These are phyloP conservation scores for Clunio marinus DNA, from an alignment of 2,888 invertebrate genomes.

Conservation along the genomic window DNA sequence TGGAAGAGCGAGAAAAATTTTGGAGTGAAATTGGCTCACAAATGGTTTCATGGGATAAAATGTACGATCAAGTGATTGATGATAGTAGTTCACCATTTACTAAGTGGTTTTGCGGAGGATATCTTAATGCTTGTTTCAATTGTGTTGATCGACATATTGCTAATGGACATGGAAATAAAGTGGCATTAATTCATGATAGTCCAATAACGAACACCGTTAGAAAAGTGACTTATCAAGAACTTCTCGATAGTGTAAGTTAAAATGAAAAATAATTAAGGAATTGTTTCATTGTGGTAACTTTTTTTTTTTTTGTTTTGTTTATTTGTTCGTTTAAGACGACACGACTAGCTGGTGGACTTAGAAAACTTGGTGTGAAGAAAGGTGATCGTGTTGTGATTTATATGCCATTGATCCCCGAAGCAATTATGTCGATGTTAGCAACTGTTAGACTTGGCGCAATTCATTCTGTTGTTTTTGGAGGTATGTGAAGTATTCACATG, in stretches of 20 bases:
- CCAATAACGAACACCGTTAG: conserved; percentile 74
- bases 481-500: conserved; percentile 54
- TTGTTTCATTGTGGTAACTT: too few species aligned
- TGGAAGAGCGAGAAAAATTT: conserved; percentile 76
- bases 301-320: too few species aligned
- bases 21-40: conserved; percentile 74
- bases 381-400: conserved; percentile 88
- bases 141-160: conserved; percentile 85
- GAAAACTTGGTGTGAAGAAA: conserved; percentile 68
- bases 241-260: conserved; percentile 66
- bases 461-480: conserved; percentile 94
- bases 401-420: conserved; percentile 92
- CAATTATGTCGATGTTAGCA: conserved; percentile 84
- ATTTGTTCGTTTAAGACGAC: conserved; percentile 56
- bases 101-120: conserved; percentile 59
- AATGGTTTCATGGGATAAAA: conserved; percentile 74
- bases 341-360: conserved; percentile 72
- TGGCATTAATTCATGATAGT: conserved; percentile 86
- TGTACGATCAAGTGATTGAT: conserved; percentile 80
- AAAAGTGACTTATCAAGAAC: conserved; percentile 74
- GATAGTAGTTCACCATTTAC: conserved; percentile 56
- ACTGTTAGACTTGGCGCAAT: conserved; percentile 81
- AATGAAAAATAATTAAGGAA: not conserved
- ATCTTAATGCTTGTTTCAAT: conserved; percentile 89
- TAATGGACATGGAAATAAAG: conserved; percentile 69